A percentile compares a stretch with the other conserved stretches of the same genome.
These are phyloP conservation scores for Himantopus leucocephalus DNA, from an alignment of 2,113 vertebrate species.

Conservation along the genomic window DNA sequence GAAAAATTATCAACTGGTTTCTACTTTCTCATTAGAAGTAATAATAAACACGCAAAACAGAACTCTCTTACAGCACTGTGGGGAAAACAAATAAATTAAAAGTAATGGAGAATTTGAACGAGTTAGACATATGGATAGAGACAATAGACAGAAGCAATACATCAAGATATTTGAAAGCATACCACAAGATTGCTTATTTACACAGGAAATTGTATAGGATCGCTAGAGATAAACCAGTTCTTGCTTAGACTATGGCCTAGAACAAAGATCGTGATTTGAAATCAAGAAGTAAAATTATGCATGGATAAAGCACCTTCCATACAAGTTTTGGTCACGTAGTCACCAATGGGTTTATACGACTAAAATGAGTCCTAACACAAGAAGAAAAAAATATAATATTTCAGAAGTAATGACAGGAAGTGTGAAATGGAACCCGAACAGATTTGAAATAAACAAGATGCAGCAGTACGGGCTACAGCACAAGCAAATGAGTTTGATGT, in stretches of 20 bases:
- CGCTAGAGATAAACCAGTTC: not conserved
- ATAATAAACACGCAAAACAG: slow-evolving; percentile 13
- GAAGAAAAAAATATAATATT: not conserved
- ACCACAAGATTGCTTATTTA: not conserved
- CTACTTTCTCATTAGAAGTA: slow-evolving; percentile 4
- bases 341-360: not conserved
- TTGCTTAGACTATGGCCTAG: not conserved
- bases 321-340: not conserved
- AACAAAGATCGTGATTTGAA: not conserved
- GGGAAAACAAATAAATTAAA: slow-evolving; percentile 26
- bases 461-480: not conserved
- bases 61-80: not conserved
- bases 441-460: not conserved
- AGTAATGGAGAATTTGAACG: slow-evolving; percentile 4
- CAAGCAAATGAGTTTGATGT: not conserved
- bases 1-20: slow-evolving; percentile 4
- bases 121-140: not conserved
- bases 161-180: not conserved
- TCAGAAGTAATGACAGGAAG: not conserved
- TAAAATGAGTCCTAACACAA: not conserved
- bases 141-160: slow-evolving; percentile 4
- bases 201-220: not conserved
- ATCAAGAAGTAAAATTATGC: not conserved
- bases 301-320: not conserved
- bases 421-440: not conserved